phyloP scores from a whole-genome alignment of 35 echinoderm and acorn worm genomes.

The Strongylocentrotus purpuratus region DNA sequence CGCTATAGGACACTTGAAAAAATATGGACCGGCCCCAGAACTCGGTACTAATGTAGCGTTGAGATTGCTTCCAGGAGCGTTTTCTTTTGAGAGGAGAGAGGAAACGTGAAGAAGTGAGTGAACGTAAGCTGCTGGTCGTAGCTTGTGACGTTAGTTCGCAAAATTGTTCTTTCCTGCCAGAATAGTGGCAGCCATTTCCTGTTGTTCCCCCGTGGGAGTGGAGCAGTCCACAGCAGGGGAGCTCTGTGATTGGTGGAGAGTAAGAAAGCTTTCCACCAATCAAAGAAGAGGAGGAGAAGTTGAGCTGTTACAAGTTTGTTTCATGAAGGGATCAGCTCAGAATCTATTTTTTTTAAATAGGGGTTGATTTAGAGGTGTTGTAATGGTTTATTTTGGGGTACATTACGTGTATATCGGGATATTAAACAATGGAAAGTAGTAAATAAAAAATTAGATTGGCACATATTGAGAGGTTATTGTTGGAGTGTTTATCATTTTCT shows the following conservation, averaged over 20 bases:
- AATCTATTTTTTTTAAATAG: background rate
- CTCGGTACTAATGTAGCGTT: background rate
- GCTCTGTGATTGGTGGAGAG: conserved; percentile 25
- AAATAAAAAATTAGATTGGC: background rate
- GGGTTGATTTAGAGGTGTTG: background rate
- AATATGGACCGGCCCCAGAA: background rate
- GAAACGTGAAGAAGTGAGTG: conserved; percentile 17
- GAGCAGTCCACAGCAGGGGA: background rate
- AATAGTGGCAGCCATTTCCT: conserved; percentile 46
- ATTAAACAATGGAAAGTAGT: background rate
- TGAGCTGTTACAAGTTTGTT: background rate
- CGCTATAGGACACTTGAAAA: background rate
- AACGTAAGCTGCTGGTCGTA: conserved; percentile 14
- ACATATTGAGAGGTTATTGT: background rate
- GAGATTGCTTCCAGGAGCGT: background rate
- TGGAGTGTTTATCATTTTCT: background rate
- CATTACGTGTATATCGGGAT: background rate
- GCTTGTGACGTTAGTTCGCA: conserved; percentile 44
- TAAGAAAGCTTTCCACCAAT: conserved; percentile 33
- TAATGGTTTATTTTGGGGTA: conserved; percentile 3
- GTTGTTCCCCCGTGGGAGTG: conserved; percentile 50
- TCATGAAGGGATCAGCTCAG: conserved; percentile 34
- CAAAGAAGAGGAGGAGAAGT: background rate
- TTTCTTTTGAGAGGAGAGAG: background rate
- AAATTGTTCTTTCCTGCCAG: conserved; percentile 55